These are phyloP conservation scores for Podiceps cristatus DNA, from an alignment of 2,113 vertebrate species.

Conservation along the genomic window DNA sequence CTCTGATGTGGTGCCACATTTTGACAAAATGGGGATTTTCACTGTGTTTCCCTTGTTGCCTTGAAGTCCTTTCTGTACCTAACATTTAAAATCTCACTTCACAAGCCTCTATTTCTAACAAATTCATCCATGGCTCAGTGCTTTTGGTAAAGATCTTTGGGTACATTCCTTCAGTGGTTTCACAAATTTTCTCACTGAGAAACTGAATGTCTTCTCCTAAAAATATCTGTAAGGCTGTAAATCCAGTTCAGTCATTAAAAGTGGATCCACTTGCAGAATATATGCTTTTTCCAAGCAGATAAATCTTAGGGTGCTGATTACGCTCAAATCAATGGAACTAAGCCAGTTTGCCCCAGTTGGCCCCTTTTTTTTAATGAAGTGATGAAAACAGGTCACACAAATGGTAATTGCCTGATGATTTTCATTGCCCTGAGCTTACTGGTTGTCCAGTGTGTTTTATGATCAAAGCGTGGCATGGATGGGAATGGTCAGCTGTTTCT, in stretches of 20 bases:
- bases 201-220: background rate
- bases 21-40: background rate
- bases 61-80: background rate
- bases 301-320: background rate
- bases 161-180: background rate
- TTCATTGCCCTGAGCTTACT: conserved; percentile 3
- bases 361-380: background rate
- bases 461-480: background rate
- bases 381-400: conserved; percentile 27
- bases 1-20: background rate
- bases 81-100: background rate
- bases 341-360: background rate
- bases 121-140: background rate
- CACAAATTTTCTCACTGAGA: background rate
- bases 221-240: background rate
- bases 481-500: background rate
- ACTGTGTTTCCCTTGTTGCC: background rate
- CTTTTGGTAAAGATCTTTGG: background rate
- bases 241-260: background rate
- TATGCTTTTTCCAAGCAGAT: background rate
- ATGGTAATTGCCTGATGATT: conserved; percentile 20
- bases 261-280: background rate
- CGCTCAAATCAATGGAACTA: background rate
- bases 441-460: background rate
- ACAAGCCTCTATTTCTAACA: background rate